A percentile compares a stretch with the other conserved stretches of the same genome.
Evolutionary conservation across 2,113 vertebrate genomes (phyloP).

Genomic region (Galeopterus variegatus): DNA sequence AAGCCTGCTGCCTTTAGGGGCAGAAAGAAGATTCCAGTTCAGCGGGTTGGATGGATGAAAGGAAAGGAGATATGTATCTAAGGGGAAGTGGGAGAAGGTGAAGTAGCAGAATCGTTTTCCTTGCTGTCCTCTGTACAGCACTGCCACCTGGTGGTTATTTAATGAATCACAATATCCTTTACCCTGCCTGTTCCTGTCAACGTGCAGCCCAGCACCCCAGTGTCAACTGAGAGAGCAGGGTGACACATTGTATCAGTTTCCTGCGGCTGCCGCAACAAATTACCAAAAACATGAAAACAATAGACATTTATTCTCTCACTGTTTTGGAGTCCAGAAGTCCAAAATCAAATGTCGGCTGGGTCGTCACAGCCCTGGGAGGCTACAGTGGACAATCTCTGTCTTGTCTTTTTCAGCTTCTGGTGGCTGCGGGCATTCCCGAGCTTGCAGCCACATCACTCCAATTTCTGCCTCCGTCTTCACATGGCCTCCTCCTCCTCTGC

Average conservation of each 20-base stretch:
- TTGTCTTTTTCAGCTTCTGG: not conserved
- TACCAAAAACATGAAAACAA: slow-evolving; percentile 12
- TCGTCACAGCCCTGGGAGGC: not conserved
- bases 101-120: not conserved
- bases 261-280: not conserved
- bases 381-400: not conserved
- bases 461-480: not conserved
- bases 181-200: not conserved
- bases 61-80: not conserved
- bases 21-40: not conserved
- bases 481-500: not conserved
- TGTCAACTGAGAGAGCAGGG: not conserved
- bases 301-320: not conserved
- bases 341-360: not conserved
- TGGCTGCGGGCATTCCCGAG: not conserved
- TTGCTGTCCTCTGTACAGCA: not conserved
- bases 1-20: not conserved
- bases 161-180: not conserved
- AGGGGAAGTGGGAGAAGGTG: not conserved
- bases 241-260: not conserved
- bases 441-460: not conserved
- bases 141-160: slow-evolving; percentile 50
- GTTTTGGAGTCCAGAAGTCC: not conserved
- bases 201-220: not conserved
- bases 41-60: not conserved